Percentiles rank a stretch among this genome's conserved stretches.
Evolutionary conservation across 2,797 vertebrate species (phyloP).

Genomic region (Enteromius afrohamiltoni): DNA sequence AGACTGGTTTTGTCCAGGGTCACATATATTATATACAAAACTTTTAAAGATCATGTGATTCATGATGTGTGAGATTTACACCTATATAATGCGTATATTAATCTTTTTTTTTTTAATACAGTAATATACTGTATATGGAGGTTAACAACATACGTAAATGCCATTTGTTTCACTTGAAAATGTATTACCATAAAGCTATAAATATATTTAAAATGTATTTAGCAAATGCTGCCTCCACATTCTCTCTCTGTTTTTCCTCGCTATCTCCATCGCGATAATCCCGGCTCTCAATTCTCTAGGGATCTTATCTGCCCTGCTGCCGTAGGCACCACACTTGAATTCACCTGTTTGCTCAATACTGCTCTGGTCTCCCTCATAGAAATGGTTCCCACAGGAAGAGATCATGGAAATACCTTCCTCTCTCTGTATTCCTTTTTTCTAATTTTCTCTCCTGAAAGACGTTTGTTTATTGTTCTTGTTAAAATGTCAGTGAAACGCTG

Average conservation of each 20-base stretch:
- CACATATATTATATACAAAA: background rate
- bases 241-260: background rate
- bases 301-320: constrained; percentile 19
- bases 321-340: background rate
- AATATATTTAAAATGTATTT: background rate
- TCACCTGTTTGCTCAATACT: constrained; percentile 31
- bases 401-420: constrained; percentile 3
- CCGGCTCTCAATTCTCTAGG: background rate
- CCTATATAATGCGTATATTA: background rate
- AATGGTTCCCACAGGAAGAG: constrained; percentile 2
- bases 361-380: constrained; percentile 11
- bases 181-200: background rate
- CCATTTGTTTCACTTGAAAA: background rate
- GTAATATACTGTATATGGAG: background rate
- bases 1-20: no score
- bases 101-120: background rate
- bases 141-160: background rate
- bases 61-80: background rate
- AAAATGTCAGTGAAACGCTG: background rate
- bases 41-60: background rate
- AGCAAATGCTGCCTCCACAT: background rate
- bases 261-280: constrained; percentile 18
- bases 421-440: background rate
- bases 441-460: background rate
- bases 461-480: background rate